Evolutionary conservation across 2,888 invertebrate genomes (phyloP), one percentile per base, ranked within the genome.

Genomic region (Elaeidobius kamerunicus): DNA sequence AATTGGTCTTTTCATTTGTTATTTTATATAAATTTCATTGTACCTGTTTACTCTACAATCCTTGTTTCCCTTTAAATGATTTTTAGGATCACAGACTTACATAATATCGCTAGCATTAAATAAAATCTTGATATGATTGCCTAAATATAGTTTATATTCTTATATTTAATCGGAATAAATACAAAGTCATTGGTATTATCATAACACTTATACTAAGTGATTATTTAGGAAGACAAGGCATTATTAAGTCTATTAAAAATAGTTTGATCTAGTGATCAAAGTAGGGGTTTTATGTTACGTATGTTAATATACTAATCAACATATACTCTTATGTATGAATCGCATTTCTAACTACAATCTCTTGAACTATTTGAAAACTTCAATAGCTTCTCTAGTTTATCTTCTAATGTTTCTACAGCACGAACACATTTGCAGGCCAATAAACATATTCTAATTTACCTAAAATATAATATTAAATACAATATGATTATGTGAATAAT

Each of bases 401-500:
- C n/a, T n/a, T n/a, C n/a, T n/a, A n/a, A n/a, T n/a, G n/a, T 42
- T 43, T 45, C 52, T 52, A 52, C 52, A 28, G 47, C 46, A 54
- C 47, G 32, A 47, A 54, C 44, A 54, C 53, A 54, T 44, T 49
- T 40, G 42, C 53, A 54, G 49, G 53, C 48, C 47, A 48, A 43
- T n/a, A 45, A 35, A 45, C 17, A 45, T 28, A 43, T 14, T 43
- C 34, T 32, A 43, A 14, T 45, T 32, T 45, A 16, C 12, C 15
- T 45, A 45, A 35, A 45, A 35, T n/a, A n/a, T n/a, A n/a, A n/a
- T n/a, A n/a, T n/a, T n/a, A n/a, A n/a, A n/a, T n/a, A n/a, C n/a
- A n/a, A n/a, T n/a, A n/a, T n/a, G n/a, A n/a, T n/a, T n/a, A n/a
- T n/a, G n/a, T n/a, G n/a, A n/a, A n/a, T n/a, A n/a, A 44, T 44